Evolutionary conservation across 2,888 invertebrate species (phyloP).

Genomic region (Troilus luridus): DNA sequence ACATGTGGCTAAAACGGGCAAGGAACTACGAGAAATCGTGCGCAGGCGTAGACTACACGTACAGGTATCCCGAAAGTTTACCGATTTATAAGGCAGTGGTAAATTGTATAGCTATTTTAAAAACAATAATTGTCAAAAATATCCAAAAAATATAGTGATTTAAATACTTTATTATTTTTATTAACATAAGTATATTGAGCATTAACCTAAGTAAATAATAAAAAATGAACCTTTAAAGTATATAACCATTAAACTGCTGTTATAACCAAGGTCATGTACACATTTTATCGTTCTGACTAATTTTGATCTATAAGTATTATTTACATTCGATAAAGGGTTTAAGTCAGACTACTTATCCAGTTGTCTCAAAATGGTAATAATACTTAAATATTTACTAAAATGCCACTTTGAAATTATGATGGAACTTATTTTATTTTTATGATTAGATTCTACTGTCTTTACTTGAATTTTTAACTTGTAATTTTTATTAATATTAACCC

Average conservation of each 20-base stretch:
- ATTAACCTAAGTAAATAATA: neutral
- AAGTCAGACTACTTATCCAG: neutral
- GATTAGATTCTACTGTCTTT: neutral
- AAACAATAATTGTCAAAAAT: neutral
- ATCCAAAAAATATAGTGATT: neutral
- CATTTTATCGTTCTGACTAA: constrained; percentile 60
- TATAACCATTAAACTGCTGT: constrained; percentile 58
- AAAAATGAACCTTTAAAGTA: constrained; percentile 11
- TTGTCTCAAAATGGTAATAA: constrained; percentile 41
- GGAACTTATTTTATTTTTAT: neutral
- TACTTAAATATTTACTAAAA: neutral
- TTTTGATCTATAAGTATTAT: constrained; percentile 58
- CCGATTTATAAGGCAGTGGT: constrained; percentile 50
- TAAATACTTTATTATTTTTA: neutral
- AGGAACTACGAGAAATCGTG: constrained; percentile 61
- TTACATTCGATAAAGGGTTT: constrained; percentile 32
- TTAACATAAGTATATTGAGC: neutral
- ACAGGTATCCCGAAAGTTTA: constrained; percentile 52
- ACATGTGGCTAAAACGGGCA: constrained; percentile 90
- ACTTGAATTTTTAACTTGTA: neutral
- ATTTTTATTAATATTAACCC: neutral
- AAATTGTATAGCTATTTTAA: neutral
- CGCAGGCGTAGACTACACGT: constrained; percentile 64
- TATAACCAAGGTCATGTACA: constrained; percentile 63
- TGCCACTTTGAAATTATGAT: neutral